These are phyloP conservation scores for Tetraneura akinire DNA, from an alignment of 1,140 invertebrate genomes.

Conservation along the genomic window DNA sequence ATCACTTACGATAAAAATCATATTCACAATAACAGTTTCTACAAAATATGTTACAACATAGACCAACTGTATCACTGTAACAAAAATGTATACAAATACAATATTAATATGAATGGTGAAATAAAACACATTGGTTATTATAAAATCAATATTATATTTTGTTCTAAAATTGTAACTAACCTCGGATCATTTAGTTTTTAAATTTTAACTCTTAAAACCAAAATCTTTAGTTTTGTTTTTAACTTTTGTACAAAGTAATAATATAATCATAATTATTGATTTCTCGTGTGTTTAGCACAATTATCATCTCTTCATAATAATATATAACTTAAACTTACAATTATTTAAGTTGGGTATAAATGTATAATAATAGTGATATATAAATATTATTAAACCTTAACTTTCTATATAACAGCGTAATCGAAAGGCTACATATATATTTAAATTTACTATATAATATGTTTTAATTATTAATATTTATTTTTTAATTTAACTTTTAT, in stretches of 20 bases:
- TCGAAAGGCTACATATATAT: conserved; percentile 36
- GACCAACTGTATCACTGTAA: too few relatives aligned
- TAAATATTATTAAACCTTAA: conserved; percentile 49
- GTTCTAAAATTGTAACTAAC: conserved; percentile 44
- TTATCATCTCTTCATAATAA: neutral
- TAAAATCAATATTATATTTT: conserved; percentile 44
- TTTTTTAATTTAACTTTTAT: conserved; percentile 20
- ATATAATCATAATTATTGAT: conserved; percentile 32
- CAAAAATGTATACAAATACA: too few relatives aligned
- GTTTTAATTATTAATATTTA: conserved; percentile 27
- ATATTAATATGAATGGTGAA: too few relatives aligned
- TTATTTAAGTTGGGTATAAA: conserved; percentile 32
- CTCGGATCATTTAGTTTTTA: conserved; percentile 13
- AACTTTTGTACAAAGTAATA: conserved; percentile 34
- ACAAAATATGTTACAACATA: too few relatives aligned
- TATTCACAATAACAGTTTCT: too few relatives aligned
- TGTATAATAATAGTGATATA: conserved; percentile 47
- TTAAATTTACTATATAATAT: conserved; percentile 40
- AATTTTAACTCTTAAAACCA: conserved; percentile 13
- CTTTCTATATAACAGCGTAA: conserved; percentile 44
- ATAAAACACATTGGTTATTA: neutral
- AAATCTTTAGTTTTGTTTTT: conserved; percentile 1
- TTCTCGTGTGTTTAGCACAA: conserved; percentile 11
- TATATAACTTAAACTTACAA: conserved; percentile 37
- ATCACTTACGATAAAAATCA: too few relatives aligned